Conservation (phyloP, 1,140 invertebrate species). For the Bombus polaris region DNA sequence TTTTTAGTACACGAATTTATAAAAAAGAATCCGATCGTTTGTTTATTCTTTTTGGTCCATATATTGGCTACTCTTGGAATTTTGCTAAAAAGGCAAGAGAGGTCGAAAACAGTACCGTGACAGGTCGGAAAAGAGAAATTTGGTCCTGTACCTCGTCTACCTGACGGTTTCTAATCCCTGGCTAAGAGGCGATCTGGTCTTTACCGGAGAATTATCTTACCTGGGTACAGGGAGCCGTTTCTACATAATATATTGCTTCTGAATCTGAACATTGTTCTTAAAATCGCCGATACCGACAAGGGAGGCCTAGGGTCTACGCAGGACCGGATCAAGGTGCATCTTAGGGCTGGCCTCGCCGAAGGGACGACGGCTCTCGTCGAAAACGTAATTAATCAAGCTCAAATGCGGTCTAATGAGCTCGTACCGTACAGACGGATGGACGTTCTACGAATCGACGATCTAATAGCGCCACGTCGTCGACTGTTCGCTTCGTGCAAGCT, state of each 20-base stretch:
- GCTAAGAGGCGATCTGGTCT: conserved; percentile 36
- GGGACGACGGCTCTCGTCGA: conserved; percentile 37
- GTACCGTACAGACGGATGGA: conserved; percentile 11
- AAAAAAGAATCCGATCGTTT: too few species aligned
- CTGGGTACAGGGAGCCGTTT: conserved; percentile 67
- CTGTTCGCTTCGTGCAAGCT: conserved; percentile 1
- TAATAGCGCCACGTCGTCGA: conserved; percentile 47
- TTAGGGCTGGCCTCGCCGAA: not conserved
- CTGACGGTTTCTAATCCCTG: conserved; percentile 66
- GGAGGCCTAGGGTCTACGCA: not conserved
- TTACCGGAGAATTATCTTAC: conserved; percentile 60
- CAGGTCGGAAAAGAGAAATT: not conserved
- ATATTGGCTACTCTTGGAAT: too few species aligned
- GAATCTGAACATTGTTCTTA: conserved; percentile 73
- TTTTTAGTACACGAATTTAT: too few species aligned
- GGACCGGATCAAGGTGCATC: conserved; percentile 36
- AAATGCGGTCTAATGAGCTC: conserved; percentile 62
- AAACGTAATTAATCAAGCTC: conserved; percentile 77
- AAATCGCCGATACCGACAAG: conserved; percentile 68
- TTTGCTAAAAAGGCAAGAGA: not conserved
- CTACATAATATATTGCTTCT: conserved; percentile 77
- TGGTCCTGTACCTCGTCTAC: conserved; percentile 14
- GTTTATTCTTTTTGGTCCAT: rapidly evolving
- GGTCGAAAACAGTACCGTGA: not conserved
- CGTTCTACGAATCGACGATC: conserved; percentile 51